Evolutionary conservation across 2,888 invertebrate species (phyloP).

Genomic region (Diadegma fenestrale): DNA sequence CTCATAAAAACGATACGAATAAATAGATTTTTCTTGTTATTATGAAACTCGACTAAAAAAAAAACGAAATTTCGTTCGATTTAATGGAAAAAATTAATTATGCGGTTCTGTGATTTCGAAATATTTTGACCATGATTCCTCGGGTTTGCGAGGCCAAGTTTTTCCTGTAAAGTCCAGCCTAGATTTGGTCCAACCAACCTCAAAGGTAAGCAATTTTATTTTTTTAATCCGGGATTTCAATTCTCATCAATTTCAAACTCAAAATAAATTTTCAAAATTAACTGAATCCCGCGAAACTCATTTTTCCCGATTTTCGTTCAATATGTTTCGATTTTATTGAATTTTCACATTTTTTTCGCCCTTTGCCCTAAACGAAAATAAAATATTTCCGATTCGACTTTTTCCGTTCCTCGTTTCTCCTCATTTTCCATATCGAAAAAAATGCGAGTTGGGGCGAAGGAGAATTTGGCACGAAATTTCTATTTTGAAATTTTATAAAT

Average conservation of each 20-base stretch:
- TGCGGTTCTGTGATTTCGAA: conserved; percentile 7
- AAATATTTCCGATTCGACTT: background rate
- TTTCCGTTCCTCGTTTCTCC: too few species aligned
- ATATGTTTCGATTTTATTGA: background rate
- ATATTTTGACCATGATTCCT: conserved; percentile 45
- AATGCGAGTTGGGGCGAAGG: too few species aligned
- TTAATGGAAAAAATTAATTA: background rate
- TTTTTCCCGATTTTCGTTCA: background rate
- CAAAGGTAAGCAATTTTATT: conserved; percentile 45
- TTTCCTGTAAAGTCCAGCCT: conserved; percentile 17
- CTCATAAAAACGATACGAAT: background rate
- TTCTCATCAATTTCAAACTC: background rate
- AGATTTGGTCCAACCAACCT: background rate
- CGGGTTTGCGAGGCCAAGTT: conserved; percentile 17
- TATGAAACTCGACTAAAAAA: background rate
- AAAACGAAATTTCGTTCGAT: background rate
- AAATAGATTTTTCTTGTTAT: background rate
- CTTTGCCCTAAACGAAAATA: too few species aligned
- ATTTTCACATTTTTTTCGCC: background rate
- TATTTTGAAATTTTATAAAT: too few species aligned
- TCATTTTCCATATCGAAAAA: too few species aligned
- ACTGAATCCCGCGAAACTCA: background rate
- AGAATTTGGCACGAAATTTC: too few species aligned
- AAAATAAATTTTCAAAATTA: background rate
- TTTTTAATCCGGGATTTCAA: background rate